Conservation (phyloP, 1,140 invertebrate species). For the Bombus haemorrhoidalis region DNA sequence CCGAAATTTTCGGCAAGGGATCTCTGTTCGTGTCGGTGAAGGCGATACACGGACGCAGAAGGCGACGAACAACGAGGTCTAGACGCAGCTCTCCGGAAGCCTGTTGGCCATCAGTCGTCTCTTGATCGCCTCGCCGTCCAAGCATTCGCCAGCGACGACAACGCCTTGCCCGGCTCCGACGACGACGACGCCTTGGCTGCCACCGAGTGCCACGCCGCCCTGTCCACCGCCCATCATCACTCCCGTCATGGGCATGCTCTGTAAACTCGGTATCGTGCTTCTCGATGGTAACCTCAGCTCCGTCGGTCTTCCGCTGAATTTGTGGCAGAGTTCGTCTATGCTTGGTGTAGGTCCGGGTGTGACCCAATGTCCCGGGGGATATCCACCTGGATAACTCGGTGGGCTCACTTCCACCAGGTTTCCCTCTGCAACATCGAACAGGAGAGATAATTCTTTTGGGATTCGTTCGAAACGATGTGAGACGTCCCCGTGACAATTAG, state of each 20-base stretch:
- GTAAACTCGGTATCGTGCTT: constrained; percentile 81
- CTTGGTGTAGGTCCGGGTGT: constrained; percentile 79
- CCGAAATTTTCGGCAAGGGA: neutral
- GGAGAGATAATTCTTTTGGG: constrained; percentile 27
- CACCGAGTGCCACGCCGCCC: constrained; percentile 34
- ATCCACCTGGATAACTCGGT: constrained; percentile 79
- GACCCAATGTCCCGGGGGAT: constrained; percentile 78
- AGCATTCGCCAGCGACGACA: constrained; percentile 79
- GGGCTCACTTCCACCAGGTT: constrained; percentile 80
- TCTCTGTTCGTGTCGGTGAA: neutral
- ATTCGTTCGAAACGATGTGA: constrained; percentile 25
- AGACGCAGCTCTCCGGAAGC: constrained; percentile 90
- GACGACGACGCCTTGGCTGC: constrained; percentile 73
- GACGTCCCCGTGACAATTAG: constrained; percentile 13
- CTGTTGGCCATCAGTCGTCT: constrained; percentile 89
- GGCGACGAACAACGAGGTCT: constrained; percentile 69
- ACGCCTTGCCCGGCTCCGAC: constrained; percentile 71
- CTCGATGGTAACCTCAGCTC: constrained; percentile 79
- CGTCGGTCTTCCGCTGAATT: constrained; percentile 77
- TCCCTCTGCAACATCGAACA: constrained; percentile 71
- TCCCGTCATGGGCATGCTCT: constrained; percentile 78
- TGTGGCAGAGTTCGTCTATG: constrained; percentile 81
- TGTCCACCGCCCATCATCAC: constrained; percentile 53
- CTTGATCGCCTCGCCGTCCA: constrained; percentile 87
- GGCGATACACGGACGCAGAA: neutral